phyloP scores from a whole-genome alignment of 2,888 invertebrate genomes.

The Tachystola acroxantha region DNA sequence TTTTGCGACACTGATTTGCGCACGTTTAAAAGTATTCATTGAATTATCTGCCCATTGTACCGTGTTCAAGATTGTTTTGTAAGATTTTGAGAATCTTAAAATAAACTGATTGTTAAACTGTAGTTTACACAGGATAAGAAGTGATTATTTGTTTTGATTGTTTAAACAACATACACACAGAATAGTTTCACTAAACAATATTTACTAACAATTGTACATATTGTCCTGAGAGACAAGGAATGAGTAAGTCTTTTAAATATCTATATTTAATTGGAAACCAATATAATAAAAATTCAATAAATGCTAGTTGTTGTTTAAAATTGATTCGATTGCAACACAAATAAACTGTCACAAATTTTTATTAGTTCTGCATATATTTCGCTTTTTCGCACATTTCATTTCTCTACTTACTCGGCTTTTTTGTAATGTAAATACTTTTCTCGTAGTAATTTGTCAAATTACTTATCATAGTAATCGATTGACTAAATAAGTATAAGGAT shows the following conservation, averaged over 20 bases:
- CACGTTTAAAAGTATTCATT: constrained; percentile 29
- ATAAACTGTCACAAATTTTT: too few species aligned
- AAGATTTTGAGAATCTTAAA: constrained; percentile 19
- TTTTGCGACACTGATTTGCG: constrained; percentile 38
- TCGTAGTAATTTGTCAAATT: not conserved
- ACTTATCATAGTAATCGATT: not conserved
- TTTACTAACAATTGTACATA: too few species aligned
- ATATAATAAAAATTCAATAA: too few species aligned
- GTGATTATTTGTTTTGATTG: not conserved
- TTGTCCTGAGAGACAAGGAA: too few species aligned
- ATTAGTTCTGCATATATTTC: too few species aligned
- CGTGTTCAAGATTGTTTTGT: constrained; percentile 12
- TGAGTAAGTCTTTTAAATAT: too few species aligned
- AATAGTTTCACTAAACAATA: too few species aligned
- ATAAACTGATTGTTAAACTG: constrained; percentile 17
- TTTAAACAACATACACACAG: too few species aligned
- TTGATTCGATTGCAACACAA: too few species aligned
- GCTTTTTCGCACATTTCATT: not conserved
- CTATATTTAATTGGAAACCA: too few species aligned
- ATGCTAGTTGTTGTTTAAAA: too few species aligned
- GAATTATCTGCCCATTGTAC: constrained; percentile 37
- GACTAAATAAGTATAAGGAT: too few species aligned
- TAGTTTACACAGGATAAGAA: not conserved
- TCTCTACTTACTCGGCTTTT: not conserved
- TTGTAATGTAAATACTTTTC: not conserved